Evolutionary conservation across 1,140 invertebrate genomes (phyloP).

Genomic region (Asobara japonica): DNA sequence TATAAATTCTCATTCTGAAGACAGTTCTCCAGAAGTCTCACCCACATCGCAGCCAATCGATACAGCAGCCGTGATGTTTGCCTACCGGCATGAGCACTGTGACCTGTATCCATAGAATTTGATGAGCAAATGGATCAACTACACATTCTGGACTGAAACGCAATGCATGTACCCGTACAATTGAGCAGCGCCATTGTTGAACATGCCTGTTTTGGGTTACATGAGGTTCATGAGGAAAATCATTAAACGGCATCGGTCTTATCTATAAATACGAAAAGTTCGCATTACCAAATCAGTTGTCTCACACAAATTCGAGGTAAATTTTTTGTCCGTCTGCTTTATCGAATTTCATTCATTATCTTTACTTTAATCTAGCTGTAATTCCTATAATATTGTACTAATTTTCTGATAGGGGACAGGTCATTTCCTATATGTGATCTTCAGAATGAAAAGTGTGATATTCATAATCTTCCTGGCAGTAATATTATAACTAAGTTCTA

Average conservation of each 20-base stretch:
- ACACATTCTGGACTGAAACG: neutral
- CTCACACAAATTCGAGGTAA: neutral
- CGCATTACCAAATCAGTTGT: neutral
- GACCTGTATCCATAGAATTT: constrained; percentile 27
- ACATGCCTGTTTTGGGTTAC: neutral
- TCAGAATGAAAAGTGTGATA: too few relatives aligned
- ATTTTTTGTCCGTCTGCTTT: neutral
- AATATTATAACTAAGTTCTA: too few relatives aligned
- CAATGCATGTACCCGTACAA: neutral
- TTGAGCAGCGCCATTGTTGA: neutral
- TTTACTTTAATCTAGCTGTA: too few relatives aligned
- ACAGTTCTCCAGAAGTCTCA: neutral
- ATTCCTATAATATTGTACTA: too few relatives aligned
- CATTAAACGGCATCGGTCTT: neutral
- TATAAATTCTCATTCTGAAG: neutral
- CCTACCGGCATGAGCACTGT: constrained; percentile 49
- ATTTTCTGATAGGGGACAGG: too few relatives aligned
- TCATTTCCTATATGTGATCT: too few relatives aligned
- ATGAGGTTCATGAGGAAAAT: neutral
- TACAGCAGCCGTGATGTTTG: constrained; percentile 48
- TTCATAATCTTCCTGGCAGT: too few relatives aligned
- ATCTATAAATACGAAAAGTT: neutral
- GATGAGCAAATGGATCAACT: neutral
- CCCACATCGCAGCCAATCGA: constrained; percentile 36
- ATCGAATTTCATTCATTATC: neutral